Evolutionary conservation across 2,797 vertebrate species (phyloP).

Genomic region (Anas capensis): DNA sequence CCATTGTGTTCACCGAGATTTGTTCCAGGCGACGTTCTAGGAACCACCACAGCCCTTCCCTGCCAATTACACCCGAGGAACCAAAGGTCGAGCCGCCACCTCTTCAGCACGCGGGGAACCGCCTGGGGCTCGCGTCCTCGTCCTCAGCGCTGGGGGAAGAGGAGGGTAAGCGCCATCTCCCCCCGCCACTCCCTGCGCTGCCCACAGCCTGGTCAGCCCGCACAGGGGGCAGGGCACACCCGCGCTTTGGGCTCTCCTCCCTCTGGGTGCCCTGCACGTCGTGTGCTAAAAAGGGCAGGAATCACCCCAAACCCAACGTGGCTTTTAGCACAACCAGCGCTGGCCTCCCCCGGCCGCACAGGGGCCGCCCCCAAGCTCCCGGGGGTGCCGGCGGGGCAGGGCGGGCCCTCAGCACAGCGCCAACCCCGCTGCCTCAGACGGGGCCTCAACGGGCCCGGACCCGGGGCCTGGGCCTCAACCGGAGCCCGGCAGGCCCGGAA

Average conservation of each 20-base stretch:
- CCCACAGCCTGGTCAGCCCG: accelerated
- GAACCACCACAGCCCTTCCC: not conserved
- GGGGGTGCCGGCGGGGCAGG: too few species aligned
- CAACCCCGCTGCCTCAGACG: too few species aligned
- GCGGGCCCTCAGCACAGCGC: too few species aligned
- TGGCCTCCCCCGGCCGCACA: too few species aligned
- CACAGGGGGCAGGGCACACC: accelerated
- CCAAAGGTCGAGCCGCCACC: not conserved
- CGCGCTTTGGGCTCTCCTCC: not conserved
- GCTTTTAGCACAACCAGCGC: not conserved
- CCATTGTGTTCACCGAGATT: not conserved
- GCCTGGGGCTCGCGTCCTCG: not conserved
- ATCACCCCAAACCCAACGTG: not conserved
- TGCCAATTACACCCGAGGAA: not conserved
- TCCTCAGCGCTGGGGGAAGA: not conserved
- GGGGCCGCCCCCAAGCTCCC: too few species aligned
- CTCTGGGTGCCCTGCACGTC: accelerated
- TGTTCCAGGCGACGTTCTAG: not conserved
- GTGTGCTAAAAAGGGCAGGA: too few species aligned
- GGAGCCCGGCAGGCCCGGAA: too few species aligned
- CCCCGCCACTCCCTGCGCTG: not conserved
- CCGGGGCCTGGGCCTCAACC: too few species aligned
- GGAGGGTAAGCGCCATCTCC: too few species aligned
- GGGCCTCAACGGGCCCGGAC: too few species aligned
- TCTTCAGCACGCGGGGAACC: not conserved